Conservation (phyloP, 2,113 vertebrate genomes). For the Cynoglossus semilaevis region DNA sequence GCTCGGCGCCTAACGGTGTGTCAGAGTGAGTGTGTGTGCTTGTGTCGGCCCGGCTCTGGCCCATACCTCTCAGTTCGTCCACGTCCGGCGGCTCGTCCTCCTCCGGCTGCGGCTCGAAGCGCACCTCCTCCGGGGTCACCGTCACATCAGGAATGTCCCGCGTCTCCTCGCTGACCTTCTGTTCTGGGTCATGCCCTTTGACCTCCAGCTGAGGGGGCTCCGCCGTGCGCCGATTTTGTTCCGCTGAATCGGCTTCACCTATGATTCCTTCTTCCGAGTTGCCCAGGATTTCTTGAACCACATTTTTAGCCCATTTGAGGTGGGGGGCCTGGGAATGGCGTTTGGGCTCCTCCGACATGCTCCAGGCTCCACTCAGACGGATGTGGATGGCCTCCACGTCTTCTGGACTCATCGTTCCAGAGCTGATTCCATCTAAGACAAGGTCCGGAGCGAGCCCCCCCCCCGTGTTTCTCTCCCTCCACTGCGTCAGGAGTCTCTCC, state of each 20-base stretch:
- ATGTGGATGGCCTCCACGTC: conserved; percentile 60
- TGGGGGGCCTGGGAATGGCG: conserved; percentile 72
- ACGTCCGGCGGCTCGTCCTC: conserved; percentile 36
- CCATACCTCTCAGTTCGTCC: conserved; percentile 66
- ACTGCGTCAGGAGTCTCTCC: conserved; percentile 62
- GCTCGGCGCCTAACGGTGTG: conserved; percentile 38
- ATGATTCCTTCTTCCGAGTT: conserved; percentile 41
- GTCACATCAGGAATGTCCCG: not conserved
- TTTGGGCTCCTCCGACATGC: conserved; percentile 55
- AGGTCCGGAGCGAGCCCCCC: too few species aligned
- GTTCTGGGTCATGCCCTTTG: not conserved
- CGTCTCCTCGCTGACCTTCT: not conserved
- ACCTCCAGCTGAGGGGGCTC: too few species aligned
- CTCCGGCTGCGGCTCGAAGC: conserved; percentile 32
- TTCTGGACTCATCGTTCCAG: conserved; percentile 50
- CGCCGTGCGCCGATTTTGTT: not conserved
- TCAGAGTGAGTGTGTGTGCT: conserved; percentile 52
- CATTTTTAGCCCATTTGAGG: conserved; percentile 74
- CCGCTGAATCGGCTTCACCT: conserved; percentile 13
- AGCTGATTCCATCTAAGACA: conserved; percentile 29
- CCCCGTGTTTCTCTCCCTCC: conserved; percentile 56
- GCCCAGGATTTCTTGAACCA: conserved; percentile 70
- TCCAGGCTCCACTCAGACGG: conserved; percentile 56
- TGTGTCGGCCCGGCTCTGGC: conserved; percentile 35
- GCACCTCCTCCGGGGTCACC: not conserved